A percentile compares a stretch with the other conserved stretches of the same genome.
These are phyloP conservation scores for Dendrocincla tyrannina DNA, from an alignment of 2,797 vertebrate species.

Conservation along the genomic window DNA sequence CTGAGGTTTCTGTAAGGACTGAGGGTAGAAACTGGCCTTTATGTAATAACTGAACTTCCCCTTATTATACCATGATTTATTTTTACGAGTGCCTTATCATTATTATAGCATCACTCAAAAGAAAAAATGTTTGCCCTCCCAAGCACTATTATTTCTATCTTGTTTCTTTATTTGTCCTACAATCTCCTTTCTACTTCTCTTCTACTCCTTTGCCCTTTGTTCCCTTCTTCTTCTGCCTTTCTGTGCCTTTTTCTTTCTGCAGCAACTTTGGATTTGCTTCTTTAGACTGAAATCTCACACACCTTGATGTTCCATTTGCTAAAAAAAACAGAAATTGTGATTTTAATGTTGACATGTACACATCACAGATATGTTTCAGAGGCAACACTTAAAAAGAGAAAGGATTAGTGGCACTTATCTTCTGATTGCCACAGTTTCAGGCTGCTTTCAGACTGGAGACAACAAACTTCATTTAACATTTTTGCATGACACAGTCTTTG, in stretches of 20 bases:
- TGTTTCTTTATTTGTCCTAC: not conserved
- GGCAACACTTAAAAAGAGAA: not conserved
- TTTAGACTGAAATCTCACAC: not conserved
- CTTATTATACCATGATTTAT: slow-evolving; percentile 33
- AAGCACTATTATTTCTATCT: not conserved
- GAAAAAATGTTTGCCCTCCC: slow-evolving; percentile 28
- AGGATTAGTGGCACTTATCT: not conserved
- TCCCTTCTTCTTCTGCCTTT: not conserved
- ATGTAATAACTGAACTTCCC: not conserved
- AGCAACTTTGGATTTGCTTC: not conserved
- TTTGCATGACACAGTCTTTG: not conserved
- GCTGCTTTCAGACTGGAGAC: not conserved
- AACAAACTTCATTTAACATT: not conserved
- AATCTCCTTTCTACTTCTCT: not conserved
- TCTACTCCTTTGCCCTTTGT: not conserved
- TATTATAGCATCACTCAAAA: slow-evolving; percentile 27
- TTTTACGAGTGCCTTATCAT: slow-evolving; percentile 30
- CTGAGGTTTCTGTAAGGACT: not conserved
- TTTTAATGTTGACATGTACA: not conserved
- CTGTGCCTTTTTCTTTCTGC: not conserved
- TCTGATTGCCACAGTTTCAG: not conserved
- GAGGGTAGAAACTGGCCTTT: not conserved
- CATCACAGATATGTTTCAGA: not conserved
- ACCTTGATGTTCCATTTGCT: not conserved
- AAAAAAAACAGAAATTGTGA: not conserved